Base-by-base conservation (phyloP, 2,113 vertebrate genomes). In the Calidris pugnax region DNA sequence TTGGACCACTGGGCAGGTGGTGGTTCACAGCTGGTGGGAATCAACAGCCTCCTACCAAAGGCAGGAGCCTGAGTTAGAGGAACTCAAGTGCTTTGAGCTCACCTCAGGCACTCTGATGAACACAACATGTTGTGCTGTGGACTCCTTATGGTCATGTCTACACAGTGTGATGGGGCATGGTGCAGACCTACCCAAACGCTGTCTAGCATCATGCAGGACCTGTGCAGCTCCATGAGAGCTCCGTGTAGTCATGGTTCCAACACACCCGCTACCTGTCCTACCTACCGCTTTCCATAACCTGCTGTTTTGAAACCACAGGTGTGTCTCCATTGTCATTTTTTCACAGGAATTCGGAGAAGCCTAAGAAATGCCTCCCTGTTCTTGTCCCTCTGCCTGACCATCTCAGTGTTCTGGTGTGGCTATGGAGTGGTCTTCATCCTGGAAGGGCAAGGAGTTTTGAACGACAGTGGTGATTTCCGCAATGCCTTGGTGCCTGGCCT, bases 401-500 rank as follows among this genome's bases (percentile, higher is more conserved):
- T 99, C 62, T 98, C 99, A 1, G 98, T 95, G 17, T 96, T 98
- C 77, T 99, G 99, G 99, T 98, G 98, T 4, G 97, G 98, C 59
- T 98, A 98, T 4, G 99, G 99, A 71, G 95, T 98, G 60, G 94
- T 98, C 63, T 93, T 98, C 60, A 96, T 99, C 87, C 97, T 99
- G 93, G 84, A 68, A 4, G 99, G 98, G 17, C 97, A 98, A 87
- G 91, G 93, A 4, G 79, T 95, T 56, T 77, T 99, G 73, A 37
- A 50, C 2, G 28, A 39, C 7, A 5, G 47, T 7, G 93, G 89
- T 6, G 96, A 71, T 9, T 87, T 98, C 55, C 95, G 89, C 14
- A 72, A 96, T 7, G 97, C 99, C 11, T 79, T 98, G 69, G 95
- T 99, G 41, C 99, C 99, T 2, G 99, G 98, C 41, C 97, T 99